Evolutionary conservation across 2,113 vertebrate genomes (phyloP), one percentile per base, ranked within the genome.

Genomic region (Tetrao urogallus): DNA sequence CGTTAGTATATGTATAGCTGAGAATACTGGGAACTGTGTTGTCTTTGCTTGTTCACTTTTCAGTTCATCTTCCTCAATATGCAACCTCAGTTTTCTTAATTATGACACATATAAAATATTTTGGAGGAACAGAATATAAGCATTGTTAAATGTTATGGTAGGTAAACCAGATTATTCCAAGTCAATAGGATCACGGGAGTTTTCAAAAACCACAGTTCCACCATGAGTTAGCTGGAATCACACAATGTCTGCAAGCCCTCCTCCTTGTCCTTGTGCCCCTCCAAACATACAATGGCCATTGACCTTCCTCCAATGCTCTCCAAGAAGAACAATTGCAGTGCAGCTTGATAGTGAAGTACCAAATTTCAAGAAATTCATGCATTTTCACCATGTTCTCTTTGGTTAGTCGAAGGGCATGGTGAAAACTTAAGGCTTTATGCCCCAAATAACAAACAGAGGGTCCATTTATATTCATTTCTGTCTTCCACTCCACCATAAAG

Each of bases 131-230:
- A 22, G 11, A 48, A 34, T 66, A 15, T 8, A 50, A 30, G 5
- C 13, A 89, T 43, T 66, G 3, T 14, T 43, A 43, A 65, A 36
- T 8, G 8, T 19, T 56, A 7, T 0, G 0, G 45, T 75, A 86
- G 19, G 11, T 25, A 8, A 69, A 56, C 5, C 38, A 13, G 21
- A 7, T 24, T 6, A 50, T 60, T 60, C 38, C 34, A 72, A 77
- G 60, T 13, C 13, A 24, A 2, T 1, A 27, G 65, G 15, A 36
- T 58, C 42, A 64, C 24, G 6, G 1, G 4, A 13, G 16, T 17
- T 40, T 78, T 81, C 65, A 40, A 54, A 87, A 78, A 32, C n/a
- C 30, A 60, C n/a, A 79, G 1, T 36, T 75, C 54, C 27, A 60
- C 15, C n/a, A 50, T 6, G 36, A 54, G 5, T 60, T 47, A 36